Conservation (phyloP, 2,113 vertebrate genomes). For the Rhabdomys dilectus region DNA sequence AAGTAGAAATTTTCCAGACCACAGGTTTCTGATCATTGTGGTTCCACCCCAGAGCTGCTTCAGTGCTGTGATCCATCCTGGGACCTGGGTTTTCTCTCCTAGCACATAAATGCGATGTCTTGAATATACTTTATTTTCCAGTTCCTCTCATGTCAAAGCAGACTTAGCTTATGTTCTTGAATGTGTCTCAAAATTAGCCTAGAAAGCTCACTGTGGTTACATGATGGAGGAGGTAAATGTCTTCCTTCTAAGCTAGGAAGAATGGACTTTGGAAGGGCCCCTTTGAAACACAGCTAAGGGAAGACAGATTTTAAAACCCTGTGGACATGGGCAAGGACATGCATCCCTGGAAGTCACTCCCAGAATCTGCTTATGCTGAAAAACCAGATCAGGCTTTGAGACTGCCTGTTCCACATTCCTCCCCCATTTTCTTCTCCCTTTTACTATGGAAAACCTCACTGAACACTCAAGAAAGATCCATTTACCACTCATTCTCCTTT, state of each 20-base stretch:
- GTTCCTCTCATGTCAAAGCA: not conserved
- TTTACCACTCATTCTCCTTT: not conserved
- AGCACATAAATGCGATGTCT: not conserved
- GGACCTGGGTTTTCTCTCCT: not conserved
- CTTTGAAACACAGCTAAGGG: constrained; percentile 2
- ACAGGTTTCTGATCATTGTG: not conserved
- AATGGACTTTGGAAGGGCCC: not conserved
- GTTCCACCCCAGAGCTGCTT: not conserved
- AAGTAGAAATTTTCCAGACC: not conserved
- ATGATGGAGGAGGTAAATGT: rapidly evolving
- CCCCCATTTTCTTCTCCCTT: not conserved
- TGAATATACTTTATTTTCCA: not conserved
- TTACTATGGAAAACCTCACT: not conserved
- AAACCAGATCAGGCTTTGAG: not conserved
- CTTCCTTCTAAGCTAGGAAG: not conserved
- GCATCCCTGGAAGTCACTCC: not conserved
- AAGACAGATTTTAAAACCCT: not conserved
- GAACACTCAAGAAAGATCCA: not conserved
- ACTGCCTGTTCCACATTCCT: too few species aligned
- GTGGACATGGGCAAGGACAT: not conserved
- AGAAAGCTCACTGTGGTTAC: not conserved
- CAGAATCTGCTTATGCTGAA: not conserved
- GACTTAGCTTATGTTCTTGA: not conserved
- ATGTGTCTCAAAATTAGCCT: not conserved
- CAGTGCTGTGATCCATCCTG: not conserved